Evolutionary conservation across 2,888 invertebrate genomes (phyloP), one percentile per base, ranked within the genome.

Genomic region (Mechanitis messenoides): DNA sequence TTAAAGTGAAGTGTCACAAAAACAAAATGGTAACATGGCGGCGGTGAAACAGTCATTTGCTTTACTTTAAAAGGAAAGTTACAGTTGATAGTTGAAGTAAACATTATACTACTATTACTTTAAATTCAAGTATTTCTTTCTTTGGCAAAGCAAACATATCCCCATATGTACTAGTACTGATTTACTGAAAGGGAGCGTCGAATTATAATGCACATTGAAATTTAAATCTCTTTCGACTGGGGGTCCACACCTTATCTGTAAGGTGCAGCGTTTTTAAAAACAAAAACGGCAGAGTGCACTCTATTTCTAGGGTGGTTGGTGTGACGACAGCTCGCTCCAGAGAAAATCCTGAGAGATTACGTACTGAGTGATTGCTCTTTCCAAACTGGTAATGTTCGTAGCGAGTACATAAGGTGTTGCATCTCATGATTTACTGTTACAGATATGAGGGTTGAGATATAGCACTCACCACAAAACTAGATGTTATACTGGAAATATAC

Each of bases 1-100:
- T 89, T 89, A 89, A 85, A 88, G 87, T 84, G 89, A 87, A 89
- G 89, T 87, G 88, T 87, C 86, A 84, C 85, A 38, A 4, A 86
- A 87, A 87, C 85, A 87, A 89, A 87, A 88, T 85, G 82, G 77
- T 71, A 76, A 74, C 71, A 73, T 74, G 74, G 73, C 77, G 75
- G 72, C 69, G 64, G 68, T 50, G 50, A 50, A 50, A 50, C 79
- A 35, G 35, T 20, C 20, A 20, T 20, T 20, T 20, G 20, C 1
- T 20, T 20, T 20, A 20, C 20, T 20, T 20, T 20, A 20, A 20
- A 20, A 20, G 35, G 35, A 35, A 3, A 35, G 35, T 74, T 74
- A 78, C 76, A 71, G 73, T 72, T 77, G 77, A 75, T 72, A 9
- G 42, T 42, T 42, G 42, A 42, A 42, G 11, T 35, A 35, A 35